Evolutionary conservation across 2,113 vertebrate species (phyloP), one percentile per base, ranked within the genome.

Genomic region (Elachura formosa): DNA sequence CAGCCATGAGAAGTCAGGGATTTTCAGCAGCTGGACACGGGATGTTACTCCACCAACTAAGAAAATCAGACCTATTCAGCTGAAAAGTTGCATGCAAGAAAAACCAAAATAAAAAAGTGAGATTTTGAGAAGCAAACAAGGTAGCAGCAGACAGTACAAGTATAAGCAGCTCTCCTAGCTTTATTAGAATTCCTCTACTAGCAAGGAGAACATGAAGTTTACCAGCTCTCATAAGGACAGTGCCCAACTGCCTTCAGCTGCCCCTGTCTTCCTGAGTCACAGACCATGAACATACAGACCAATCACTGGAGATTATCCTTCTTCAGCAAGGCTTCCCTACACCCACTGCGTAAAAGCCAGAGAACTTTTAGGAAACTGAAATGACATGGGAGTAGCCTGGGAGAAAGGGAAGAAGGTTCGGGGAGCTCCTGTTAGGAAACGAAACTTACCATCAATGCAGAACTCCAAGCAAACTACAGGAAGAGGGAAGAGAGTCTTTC

Each of bases 281-380:
- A 4, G 13, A 45, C 40, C 78, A 11, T 9, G 22, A 75, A 79
- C 54, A 9, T 7, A 40, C 0, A 56, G 31, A 66, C 4, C 6
- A 9, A 20, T 23, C 1, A 0, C 1, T 72, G 52, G 9, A 43
- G 24, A 67, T 20, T 4, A 41, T 12, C 14, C 15, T 62, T 75
- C 36, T 51, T 51, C 48, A 64, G 21, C 6, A 51, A 87, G n/a
- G 29, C 54, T 25, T 85, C 66, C 25, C 36, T 69, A 25, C 26
- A 87, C 24, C 28, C 7, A 2, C n/a, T 36, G 40, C 29, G 10
- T 52, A 43, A 74, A 59, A 29, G 40, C 34, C 38, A 24, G 45
- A 72, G 31, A 87, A 45, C 43, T 85, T 78, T 61, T 5, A 75
- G 54, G 54, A 78, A 71, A 62, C 4, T 38, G 38, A 81, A 75